These are phyloP conservation scores for Asobara japonica DNA, from an alignment of 1,140 invertebrate species.

Conservation along the genomic window DNA sequence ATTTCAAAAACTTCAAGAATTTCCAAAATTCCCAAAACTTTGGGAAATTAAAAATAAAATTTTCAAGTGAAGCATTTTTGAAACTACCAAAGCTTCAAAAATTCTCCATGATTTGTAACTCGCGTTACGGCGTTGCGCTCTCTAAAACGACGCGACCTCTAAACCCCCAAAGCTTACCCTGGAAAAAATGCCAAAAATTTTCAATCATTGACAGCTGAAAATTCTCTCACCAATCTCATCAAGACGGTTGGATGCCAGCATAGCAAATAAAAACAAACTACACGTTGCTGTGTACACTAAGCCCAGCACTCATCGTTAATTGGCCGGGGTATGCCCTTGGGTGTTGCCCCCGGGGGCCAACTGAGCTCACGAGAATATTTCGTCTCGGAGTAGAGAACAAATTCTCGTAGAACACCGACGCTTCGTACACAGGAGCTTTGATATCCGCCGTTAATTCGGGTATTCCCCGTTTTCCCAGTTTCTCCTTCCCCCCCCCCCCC, in stretches of 20 bases:
- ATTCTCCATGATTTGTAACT: no score
- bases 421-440: not conserved
- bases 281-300: not conserved
- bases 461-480: not conserved
- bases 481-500: not conserved
- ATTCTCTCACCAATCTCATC: not conserved
- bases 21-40: no score
- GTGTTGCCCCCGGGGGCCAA: not conserved
- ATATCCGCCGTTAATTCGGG: not conserved
- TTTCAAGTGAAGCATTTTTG: no score
- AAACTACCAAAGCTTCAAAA: no score
- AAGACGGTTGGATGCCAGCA: not conserved
- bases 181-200: no score
- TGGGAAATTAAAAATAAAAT: no score
- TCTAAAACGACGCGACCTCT: no score
- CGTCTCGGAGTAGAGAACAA: not conserved
- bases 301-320: not conserved
- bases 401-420: not conserved
- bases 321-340: not conserved
- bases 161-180: no score
- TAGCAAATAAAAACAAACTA: not conserved
- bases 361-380: not conserved
- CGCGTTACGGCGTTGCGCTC: no score
- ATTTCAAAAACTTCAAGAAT: no score
- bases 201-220: not conserved